A percentile compares a stretch with the other conserved stretches of the same genome.
Conservation (phyloP, 2,797 vertebrate genomes). For the Enteromius unitaeniatus region DNA sequence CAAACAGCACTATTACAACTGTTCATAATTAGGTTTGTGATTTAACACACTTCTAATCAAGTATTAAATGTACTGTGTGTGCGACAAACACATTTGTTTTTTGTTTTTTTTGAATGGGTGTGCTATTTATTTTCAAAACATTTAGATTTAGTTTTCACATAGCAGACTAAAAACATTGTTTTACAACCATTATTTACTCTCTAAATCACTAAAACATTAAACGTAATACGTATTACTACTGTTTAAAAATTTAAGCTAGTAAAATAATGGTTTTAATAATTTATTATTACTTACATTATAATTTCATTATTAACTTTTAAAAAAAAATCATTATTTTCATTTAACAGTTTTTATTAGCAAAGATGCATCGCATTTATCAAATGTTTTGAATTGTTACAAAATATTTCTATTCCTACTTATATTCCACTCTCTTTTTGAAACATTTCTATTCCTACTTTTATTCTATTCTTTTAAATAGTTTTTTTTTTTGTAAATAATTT, state of each 20-base stretch:
- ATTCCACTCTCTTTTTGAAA: too few relatives aligned
- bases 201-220: neutral
- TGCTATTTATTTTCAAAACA: neutral
- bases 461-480: neutral
- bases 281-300: neutral
- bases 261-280: neutral
- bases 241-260: neutral
- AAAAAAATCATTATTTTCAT: neutral
- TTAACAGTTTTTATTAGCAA: neutral
- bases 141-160: conserved; percentile 31
- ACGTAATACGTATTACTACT: neutral
- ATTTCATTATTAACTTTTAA: neutral
- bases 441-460: neutral
- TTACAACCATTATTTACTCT: neutral
- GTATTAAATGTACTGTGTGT: neutral
- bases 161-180: neutral
- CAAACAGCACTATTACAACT: conserved; percentile 1
- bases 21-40: neutral
- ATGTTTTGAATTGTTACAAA: neutral
- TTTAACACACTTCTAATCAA: neutral
- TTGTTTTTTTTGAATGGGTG: too few relatives aligned
- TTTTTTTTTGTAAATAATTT: too few relatives aligned
- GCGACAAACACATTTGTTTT: neutral
- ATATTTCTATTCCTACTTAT: neutral
- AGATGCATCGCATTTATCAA: neutral